phyloP scores from a whole-genome alignment of 2,113 vertebrate genomes.

The Ictalurus furcatus region DNA sequence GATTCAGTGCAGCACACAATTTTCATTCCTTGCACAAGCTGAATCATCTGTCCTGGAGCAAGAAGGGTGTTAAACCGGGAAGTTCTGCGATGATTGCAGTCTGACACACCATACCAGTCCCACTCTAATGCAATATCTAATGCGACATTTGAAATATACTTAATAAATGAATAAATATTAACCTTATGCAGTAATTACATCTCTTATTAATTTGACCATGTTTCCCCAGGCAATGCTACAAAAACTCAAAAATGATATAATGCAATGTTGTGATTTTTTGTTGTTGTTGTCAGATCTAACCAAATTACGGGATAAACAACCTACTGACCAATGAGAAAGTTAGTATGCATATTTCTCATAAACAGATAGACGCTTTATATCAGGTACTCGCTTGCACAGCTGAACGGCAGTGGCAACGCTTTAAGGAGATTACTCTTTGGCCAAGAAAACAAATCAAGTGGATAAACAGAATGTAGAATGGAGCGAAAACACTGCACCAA shows the following conservation, averaged over 20 bases:
- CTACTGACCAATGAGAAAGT: slow-evolving; percentile 4
- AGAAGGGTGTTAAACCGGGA: slow-evolving; percentile 2
- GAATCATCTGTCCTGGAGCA: slow-evolving; percentile 2
- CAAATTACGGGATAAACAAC: not conserved
- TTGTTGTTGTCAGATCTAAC: not conserved
- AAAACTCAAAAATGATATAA: not conserved
- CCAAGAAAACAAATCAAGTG: slow-evolving; percentile 56
- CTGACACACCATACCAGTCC: not conserved
- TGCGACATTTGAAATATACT: not conserved
- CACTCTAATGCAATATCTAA: slow-evolving; percentile 8
- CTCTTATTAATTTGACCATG: slow-evolving; percentile 11
- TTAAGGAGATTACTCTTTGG: slow-evolving; percentile 65
- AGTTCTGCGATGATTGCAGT: slow-evolving; percentile 15
- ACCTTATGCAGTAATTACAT: not conserved
- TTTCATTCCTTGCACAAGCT: slow-evolving; percentile 14
- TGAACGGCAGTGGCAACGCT: slow-evolving; percentile 54
- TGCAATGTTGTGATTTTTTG: not conserved
- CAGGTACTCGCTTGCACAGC: slow-evolving; percentile 31
- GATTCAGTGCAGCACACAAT: slow-evolving; percentile 2
- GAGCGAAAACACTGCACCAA: slow-evolving; percentile 30
- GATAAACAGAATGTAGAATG: slow-evolving; percentile 21
- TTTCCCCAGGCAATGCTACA: not conserved
- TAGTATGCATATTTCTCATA: slow-evolving; percentile 9
- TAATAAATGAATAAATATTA: slow-evolving; percentile 7
- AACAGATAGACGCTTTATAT: slow-evolving; percentile 19